These are phyloP conservation scores for Venusia cambrica DNA, from an alignment of 2,888 invertebrate genomes.

Conservation along the genomic window DNA sequence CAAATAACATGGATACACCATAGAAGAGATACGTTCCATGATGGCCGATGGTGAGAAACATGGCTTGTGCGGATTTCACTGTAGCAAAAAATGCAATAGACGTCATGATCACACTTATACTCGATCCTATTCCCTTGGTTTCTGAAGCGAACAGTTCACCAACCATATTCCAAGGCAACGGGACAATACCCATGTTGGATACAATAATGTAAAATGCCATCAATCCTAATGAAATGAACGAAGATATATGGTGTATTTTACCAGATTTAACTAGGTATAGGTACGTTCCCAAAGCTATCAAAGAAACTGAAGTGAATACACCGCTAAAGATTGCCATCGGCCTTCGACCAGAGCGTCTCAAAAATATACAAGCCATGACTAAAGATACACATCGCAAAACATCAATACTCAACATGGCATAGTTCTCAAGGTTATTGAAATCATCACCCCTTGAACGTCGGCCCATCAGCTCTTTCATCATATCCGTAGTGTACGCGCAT, in stretches of 20 bases:
- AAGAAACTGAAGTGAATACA: conserved; percentile 79
- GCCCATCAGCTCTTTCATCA: conserved; percentile 82
- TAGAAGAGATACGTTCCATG: conserved; percentile 84
- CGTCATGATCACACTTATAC: conserved; percentile 83
- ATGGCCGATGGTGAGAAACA: conserved; percentile 79
- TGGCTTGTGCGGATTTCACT: conserved; percentile 84
- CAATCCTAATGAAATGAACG: conserved; percentile 69
- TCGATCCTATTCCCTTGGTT: conserved; percentile 85
- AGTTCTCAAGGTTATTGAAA: conserved; percentile 75
- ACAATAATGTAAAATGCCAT: conserved; percentile 81
- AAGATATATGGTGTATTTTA: conserved; percentile 47
- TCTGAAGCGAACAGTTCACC: conserved; percentile 86
- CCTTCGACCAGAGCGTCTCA: conserved; percentile 82
- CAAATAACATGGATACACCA: conserved; percentile 80
- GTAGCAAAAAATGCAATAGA: conserved; percentile 84
- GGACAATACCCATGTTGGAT: conserved; percentile 82
- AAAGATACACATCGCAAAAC: conserved; percentile 82
- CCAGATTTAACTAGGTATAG: conserved; percentile 56
- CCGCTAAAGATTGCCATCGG: conserved; percentile 84
- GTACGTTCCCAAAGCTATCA: conserved; percentile 77
- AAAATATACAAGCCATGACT: conserved; percentile 80
- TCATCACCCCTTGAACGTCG: conserved; percentile 61
- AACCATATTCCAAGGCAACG: conserved; percentile 88
- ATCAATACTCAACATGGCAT: conserved; percentile 85
- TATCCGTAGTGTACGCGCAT: conserved; percentile 85